These are phyloP conservation scores for Centropus unirufus DNA, from an alignment of 2,113 vertebrate genomes.

Conservation along the genomic window DNA sequence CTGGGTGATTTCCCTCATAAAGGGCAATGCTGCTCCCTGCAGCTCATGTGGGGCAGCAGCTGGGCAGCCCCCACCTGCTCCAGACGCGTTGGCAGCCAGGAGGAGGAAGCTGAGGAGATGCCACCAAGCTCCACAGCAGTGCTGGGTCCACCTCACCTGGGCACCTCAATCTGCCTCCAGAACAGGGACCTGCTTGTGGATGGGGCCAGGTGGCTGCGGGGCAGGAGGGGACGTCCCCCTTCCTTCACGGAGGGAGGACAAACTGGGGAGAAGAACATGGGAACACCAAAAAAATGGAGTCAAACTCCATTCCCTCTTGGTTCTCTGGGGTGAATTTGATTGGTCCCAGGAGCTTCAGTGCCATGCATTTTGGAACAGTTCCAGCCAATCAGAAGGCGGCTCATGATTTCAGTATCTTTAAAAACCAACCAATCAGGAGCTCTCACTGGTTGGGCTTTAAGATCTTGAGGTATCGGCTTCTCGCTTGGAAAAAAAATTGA, in stretches of 20 bases:
- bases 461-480: conserved; percentile 70
- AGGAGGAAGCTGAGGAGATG: conserved; percentile 1
- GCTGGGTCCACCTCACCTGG: neutral
- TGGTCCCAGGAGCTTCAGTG: conserved; percentile 47
- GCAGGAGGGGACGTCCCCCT: neutral
- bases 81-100: neutral
- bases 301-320: neutral
- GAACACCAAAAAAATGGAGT: neutral
- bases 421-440: conserved; percentile 64
- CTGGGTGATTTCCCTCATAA: rapidly evolving
- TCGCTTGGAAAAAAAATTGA: conserved; percentile 22
- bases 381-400: conserved; percentile 66
- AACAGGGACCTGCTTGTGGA: neutral
- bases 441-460: conserved; percentile 67
- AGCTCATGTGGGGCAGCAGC: rapidly evolving
- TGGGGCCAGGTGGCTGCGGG: neutral
- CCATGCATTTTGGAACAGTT: conserved; percentile 28
- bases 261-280: neutral
- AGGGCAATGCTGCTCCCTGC: conserved; percentile 34
- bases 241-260: neutral
- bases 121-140: neutral
- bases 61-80: neutral
- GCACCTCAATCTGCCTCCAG: neutral
- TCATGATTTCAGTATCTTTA: conserved; percentile 67
- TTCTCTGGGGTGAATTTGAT: conserved; percentile 41